Evolutionary conservation across 1,140 invertebrate species (phyloP).

Genomic region (Achroia grisella): DNA sequence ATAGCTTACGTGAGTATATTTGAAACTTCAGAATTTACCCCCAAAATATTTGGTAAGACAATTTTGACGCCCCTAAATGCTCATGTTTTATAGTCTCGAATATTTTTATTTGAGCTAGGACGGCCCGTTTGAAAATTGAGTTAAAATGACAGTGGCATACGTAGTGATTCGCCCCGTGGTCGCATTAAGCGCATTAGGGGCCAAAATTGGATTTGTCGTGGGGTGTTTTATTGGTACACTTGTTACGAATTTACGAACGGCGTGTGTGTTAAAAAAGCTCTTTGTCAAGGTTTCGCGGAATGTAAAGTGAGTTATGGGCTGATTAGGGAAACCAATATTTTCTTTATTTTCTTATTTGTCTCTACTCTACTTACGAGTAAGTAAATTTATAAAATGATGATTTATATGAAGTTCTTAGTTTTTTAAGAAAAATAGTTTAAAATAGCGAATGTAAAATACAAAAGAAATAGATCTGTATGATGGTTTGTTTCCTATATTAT

Average conservation of each 20-base stretch:
- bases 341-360: too few species aligned
- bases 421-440: too few species aligned
- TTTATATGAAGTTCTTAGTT: neutral
- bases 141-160: conserved; percentile 70
- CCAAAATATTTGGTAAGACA: conserved; percentile 41
- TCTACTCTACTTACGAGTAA: too few species aligned
- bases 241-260: conserved; percentile 54
- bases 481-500: too few species aligned
- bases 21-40: conserved; percentile 38
- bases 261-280: conserved; percentile 39
- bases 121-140: conserved; percentile 57
- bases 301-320: conserved; percentile 1
- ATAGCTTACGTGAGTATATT: conserved; percentile 55
- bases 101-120: conserved; percentile 56
- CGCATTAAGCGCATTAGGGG: conserved; percentile 66
- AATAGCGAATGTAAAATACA: too few species aligned
- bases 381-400: too few species aligned
- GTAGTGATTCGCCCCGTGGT: conserved; percentile 66
- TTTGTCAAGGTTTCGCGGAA: conserved; percentile 14
- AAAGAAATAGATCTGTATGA: too few species aligned
- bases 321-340: neutral
- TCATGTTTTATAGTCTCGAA: conserved; percentile 57
- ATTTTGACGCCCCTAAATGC: conserved; percentile 56
- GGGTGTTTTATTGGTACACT: conserved; percentile 66
- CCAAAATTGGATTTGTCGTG: conserved; percentile 60